Percentiles rank a stretch among this genome's conserved stretches.
Conservation (phyloP, 35 echinoderm and acorn worm species). For the Acanthaster planci region DNA sequence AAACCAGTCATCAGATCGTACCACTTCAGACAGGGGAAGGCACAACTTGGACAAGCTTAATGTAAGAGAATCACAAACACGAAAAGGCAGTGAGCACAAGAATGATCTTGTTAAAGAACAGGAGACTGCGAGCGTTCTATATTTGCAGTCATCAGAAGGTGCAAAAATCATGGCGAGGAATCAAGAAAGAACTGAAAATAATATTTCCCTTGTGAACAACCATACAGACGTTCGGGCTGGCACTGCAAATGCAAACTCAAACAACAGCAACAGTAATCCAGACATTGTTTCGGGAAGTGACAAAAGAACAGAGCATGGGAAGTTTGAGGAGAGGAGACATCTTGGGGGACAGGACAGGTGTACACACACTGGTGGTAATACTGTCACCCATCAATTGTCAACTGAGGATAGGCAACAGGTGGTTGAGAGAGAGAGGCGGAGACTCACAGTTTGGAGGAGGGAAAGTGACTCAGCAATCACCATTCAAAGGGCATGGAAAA, state of each 20-base stretch:
- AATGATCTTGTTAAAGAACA: not conserved
- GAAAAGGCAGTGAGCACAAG: not conserved
- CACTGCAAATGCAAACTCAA: conserved; percentile 4
- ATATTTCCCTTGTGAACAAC: not conserved
- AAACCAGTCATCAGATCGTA: not conserved
- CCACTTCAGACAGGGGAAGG: not conserved
- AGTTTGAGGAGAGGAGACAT: too few relatives aligned
- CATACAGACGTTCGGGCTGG: not conserved
- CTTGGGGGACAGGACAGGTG: too few relatives aligned
- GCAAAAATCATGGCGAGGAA: not conserved
- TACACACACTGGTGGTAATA: not conserved
- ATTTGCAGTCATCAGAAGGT: not conserved
- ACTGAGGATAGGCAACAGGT: conserved; percentile 44
- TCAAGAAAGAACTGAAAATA: not conserved
- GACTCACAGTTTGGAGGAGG: conserved; percentile 40
- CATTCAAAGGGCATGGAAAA: conserved; percentile 70
- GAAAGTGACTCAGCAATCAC: conserved; percentile 42
- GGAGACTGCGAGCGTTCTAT: not conserved
- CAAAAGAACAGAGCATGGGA: too few relatives aligned
- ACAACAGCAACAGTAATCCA: conserved; percentile 27
- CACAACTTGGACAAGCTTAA: not conserved
- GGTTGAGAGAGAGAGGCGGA: conserved; percentile 42
- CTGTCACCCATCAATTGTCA: conserved; percentile 1
- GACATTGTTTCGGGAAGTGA: too few relatives aligned
- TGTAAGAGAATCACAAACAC: not conserved